A percentile compares a stretch with the other conserved stretches of the same genome.
Conservation (phyloP, 2,888 invertebrate species). For the Amblyjoppa fuscipennis region DNA sequence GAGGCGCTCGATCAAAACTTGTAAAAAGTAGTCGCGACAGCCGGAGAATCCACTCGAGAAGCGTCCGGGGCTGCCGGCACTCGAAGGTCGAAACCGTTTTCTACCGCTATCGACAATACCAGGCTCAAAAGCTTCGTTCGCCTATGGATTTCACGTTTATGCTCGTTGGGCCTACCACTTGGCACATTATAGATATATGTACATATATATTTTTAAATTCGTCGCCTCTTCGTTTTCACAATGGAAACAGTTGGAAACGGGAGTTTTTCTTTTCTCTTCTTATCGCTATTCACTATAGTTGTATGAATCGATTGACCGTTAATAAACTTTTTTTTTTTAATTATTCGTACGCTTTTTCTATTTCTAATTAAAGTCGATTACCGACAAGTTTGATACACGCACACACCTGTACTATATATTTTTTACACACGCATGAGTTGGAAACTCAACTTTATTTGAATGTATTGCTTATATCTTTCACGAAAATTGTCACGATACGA, state of each 20-base stretch:
- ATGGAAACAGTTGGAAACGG: constrained; percentile 10
- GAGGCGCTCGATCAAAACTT: constrained; percentile 83
- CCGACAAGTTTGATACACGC: not conserved
- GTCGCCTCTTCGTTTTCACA: not conserved
- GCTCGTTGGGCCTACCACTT: constrained; percentile 15
- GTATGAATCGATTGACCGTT: not conserved
- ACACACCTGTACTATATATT: not conserved
- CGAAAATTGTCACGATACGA: not conserved
- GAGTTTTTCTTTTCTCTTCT: not conserved
- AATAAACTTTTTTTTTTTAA: constrained; percentile 30
- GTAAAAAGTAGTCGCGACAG: constrained; percentile 81
- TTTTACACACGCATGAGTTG: not conserved
- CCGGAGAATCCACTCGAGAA: constrained; percentile 64
- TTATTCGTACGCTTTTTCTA: constrained; percentile 9
- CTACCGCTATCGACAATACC: constrained; percentile 73
- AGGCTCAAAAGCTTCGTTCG: constrained; percentile 56
- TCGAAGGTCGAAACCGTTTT: constrained; percentile 82
- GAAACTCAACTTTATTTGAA: not conserved
- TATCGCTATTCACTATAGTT: not conserved
- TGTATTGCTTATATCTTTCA: not conserved
- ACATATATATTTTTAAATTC: not conserved
- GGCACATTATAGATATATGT: not conserved
- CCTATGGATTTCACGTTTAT: constrained; percentile 67
- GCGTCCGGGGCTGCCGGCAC: constrained; percentile 75
- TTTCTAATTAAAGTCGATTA: constrained; percentile 3